Conservation (phyloP, 2,888 invertebrate genomes). For the Nemapogon koenigi region DNA sequence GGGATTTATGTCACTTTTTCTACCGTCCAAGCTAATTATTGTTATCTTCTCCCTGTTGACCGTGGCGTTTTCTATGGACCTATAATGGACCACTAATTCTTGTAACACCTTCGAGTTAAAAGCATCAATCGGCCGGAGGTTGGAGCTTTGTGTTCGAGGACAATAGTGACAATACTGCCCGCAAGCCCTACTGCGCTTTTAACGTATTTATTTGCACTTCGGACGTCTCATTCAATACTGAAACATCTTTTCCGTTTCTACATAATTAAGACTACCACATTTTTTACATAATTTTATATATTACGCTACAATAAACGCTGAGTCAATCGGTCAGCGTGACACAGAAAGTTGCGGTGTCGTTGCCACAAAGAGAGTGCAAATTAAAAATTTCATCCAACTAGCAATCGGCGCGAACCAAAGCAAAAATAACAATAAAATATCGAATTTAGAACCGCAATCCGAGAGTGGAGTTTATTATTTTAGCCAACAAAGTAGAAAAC, state of each 20-base stretch:
- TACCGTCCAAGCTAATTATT: conserved; percentile 58
- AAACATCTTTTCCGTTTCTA: background rate
- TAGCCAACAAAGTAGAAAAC: conserved; percentile 66
- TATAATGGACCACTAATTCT: conserved; percentile 62
- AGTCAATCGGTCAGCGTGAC: conserved; percentile 2
- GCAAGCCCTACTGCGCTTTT: conserved; percentile 51
- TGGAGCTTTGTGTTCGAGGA: conserved; percentile 25
- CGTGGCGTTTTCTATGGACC: conserved; percentile 46
- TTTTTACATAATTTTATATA: conserved; percentile 2
- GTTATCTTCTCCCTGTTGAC: conserved; percentile 60
- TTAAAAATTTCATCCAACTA: conserved; percentile 30
- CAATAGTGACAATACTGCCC: conserved; percentile 55
- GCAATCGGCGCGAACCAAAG: conserved; percentile 37
- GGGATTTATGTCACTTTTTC: conserved; percentile 65
- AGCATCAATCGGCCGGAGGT: conserved; percentile 34
- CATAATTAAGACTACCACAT: background rate
- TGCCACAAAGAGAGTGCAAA: conserved; percentile 40
- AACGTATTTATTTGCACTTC: conserved; percentile 41
- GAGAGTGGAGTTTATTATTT: conserved; percentile 55
- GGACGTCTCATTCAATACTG: conserved; percentile 45
- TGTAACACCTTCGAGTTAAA: conserved; percentile 54
- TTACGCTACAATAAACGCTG: conserved; percentile 1
- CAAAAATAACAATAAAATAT: conserved; percentile 51
- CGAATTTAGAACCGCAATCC: conserved; percentile 55
- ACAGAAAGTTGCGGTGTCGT: conserved; percentile 14